Evolutionary conservation across 1,140 invertebrate genomes (phyloP), one percentile per base, ranked within the genome.

Genomic region (Vanessa atalanta): DNA sequence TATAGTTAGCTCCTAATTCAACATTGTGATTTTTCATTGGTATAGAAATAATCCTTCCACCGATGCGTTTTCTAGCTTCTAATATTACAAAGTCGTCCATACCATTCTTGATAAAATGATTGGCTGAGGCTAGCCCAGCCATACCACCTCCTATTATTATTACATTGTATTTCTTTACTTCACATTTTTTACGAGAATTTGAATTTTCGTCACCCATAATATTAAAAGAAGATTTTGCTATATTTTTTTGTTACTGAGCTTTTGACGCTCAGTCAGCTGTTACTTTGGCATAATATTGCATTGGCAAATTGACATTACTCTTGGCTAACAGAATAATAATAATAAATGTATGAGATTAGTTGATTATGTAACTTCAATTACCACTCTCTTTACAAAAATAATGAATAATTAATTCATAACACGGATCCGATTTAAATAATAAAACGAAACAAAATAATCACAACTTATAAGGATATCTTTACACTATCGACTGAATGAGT

Each of bases 1-100:
- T 98, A 96, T 97, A 98, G 87, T 98, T 98, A 50, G 97, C 97
- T 70, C 98, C 97, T 53, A 98, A 89, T 93, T 98, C 98, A 47
- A 98, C 94, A 86, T 93, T 93, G 79, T 94, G 94, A 85, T 94
- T 94, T 94, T 95, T 96, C 83, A 97, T 94, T 82, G 95, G 94
- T 78, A 96, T 95, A 70, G 96, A 95, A 65, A 97, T 93, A 76
- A 98, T 97, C 60, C 97, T 93, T 73, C 97, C 97, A 51, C 97
- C 97, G 68, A 97, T 94, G 57, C 96, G 94, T 84, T 95, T 95
- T 76, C 96, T 93, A 43, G 96, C 97, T 93, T 98, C 97, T 70
- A 98, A 92, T 79, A 98, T 95, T 80, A 96, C 92, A 93, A 97
- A 97, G 92, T 97, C 95, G 48, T 94, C 94, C 86, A 96, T 95